Evolutionary conservation across 2,797 vertebrate genomes (phyloP), one percentile per base, ranked within the genome.

Genomic region (Micromesistius poutassou): DNA sequence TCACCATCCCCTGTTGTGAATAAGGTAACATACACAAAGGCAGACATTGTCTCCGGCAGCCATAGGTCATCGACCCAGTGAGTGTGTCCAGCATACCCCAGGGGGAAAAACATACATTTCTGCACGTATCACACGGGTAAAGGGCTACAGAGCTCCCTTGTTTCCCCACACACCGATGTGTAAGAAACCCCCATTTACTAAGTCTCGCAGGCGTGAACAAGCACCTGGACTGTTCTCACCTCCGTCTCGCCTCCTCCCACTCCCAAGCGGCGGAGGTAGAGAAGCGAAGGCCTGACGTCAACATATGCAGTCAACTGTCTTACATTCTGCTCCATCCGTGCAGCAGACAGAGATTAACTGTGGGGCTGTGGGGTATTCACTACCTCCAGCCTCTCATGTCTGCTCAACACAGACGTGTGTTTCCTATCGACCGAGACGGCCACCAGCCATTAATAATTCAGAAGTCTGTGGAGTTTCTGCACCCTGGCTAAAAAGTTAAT

Each of bases 391-490:
- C 42, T 72, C 66, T 79, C 40, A 71, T 74, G 82, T 0, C 1
- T 76, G 62, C 25, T 80, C 77, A 76, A 77, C 78, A 80, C 80
- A 36, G 40, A 78, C 74, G 72, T 85, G 74, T 79, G 87, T 85
- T 85, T 87, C 88, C 89, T 84, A 91, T 91, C 66, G n/a, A n/a
- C n/a, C n/a, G n/a, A n/a, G n/a, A n/a, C n/a, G 81, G 79, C 81
- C 42, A 36, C 71, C 76, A 77, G 73, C 75, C 16, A 87, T 90
- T 74, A 80, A 90, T 90, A 85, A 91, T 91, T 91, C 19, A 92
- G 72, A 28, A 13, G 66, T 74, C 22, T 25, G 40, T 77, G 66
- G 74, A 85, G 80, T 82, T 82, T 79, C 71, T 78, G 77, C 79
- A 78, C 78, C 12, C 2, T 9, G 28, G 80, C 14, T 72, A 80